Percentiles rank a stretch among this genome's conserved stretches.
Evolutionary conservation across 2,797 vertebrate genomes (phyloP).

Genomic region (Siniperca obscura): DNA sequence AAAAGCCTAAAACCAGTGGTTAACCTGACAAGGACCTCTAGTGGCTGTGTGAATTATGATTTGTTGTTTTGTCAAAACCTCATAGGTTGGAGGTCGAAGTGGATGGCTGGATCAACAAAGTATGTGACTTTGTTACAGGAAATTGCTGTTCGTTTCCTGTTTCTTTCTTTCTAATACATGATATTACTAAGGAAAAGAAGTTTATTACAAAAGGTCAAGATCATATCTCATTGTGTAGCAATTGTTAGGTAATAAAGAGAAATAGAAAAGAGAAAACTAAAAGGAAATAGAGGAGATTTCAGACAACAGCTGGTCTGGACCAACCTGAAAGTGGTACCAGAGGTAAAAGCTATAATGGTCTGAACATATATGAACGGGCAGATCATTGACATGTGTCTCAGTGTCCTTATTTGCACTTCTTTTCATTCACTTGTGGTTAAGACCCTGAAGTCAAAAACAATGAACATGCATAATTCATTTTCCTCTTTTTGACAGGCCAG

Average conservation of each 20-base stretch:
- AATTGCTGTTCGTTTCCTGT: not conserved
- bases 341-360: not conserved
- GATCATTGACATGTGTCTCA: not conserved
- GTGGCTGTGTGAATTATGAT: not conserved
- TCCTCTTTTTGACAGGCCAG: slow-evolving; percentile 5
- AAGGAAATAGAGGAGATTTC: not conserved
- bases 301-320: not conserved
- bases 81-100: not conserved
- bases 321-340: not conserved
- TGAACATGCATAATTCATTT: slow-evolving; percentile 38
- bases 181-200: not conserved
- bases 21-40: not conserved
- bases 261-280: not conserved
- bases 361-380: not conserved
- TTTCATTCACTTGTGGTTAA: slow-evolving; percentile 71
- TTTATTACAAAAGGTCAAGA: not conserved
- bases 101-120: not conserved
- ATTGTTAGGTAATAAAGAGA: not conserved
- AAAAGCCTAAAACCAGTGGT: not conserved
- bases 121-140: not conserved
- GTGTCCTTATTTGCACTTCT: slow-evolving; percentile 60
- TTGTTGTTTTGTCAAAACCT: too few relatives aligned
- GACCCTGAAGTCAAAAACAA: slow-evolving; percentile 16
- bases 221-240: not conserved
- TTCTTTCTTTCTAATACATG: not conserved